These are phyloP conservation scores for Plebejus anna DNA, from an alignment of 2,888 invertebrate genomes.

Conservation along the genomic window DNA sequence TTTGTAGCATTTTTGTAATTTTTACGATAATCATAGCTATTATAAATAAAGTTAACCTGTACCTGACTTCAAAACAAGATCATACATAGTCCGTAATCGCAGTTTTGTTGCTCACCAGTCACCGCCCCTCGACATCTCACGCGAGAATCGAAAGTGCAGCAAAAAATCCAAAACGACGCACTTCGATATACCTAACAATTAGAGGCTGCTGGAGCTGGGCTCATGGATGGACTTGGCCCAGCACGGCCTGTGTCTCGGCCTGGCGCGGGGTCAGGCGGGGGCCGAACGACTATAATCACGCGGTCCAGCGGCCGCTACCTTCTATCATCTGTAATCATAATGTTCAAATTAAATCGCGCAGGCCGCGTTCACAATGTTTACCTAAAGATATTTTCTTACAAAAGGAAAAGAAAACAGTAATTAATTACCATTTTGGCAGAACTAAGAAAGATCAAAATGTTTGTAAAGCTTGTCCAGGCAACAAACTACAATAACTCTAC, in stretches of 20 bases:
- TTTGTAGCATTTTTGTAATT: background rate
- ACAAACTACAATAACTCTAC: too few relatives aligned
- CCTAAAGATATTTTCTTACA: background rate
- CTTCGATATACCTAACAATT: background rate
- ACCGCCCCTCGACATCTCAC: background rate
- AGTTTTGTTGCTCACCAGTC: background rate
- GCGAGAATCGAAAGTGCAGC: constrained; percentile 13
- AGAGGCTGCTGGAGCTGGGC: background rate
- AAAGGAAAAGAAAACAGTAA: background rate
- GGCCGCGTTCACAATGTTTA: constrained; percentile 5
- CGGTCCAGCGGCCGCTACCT: constrained; percentile 22
- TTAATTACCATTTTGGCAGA: background rate
- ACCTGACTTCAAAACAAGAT: background rate
- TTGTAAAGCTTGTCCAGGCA: too few relatives aligned
- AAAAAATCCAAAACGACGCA: background rate
- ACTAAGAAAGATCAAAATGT: too few relatives aligned
- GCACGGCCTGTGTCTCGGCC: background rate
- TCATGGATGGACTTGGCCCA: background rate
- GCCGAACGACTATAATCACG: constrained; percentile 17
- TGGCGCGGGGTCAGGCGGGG: background rate
- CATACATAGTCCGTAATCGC: background rate
- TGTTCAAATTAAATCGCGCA: constrained; percentile 19
- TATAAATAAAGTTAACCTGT: background rate
- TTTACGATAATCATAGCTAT: background rate
- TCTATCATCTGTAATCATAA: constrained; percentile 24